Percentiles rank a stretch among this genome's conserved stretches.
phyloP scores from a whole-genome alignment of 2,113 vertebrate species.

The Balaeniceps rex region DNA sequence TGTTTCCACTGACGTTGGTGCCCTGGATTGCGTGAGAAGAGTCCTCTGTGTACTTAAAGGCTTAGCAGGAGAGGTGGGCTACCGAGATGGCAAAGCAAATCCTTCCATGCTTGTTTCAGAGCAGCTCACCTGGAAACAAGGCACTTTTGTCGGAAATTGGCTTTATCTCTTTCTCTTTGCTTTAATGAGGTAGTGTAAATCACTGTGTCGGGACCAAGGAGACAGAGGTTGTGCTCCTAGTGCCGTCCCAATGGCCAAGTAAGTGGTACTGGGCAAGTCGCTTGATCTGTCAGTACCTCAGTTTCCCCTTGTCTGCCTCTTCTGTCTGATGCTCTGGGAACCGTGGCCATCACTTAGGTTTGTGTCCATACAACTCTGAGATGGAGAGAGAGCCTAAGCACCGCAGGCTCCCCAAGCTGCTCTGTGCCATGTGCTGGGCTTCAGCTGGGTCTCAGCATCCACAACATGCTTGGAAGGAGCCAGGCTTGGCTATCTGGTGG shows the following conservation, averaged over 20 bases:
- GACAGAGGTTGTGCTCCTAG: not conserved
- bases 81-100: not conserved
- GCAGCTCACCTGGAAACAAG: not conserved
- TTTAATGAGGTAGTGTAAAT: not conserved
- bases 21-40: not conserved
- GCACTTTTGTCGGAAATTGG: not conserved
- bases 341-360: rapidly evolving
- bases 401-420: not conserved
- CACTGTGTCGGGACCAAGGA: rapidly evolving
- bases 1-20: not conserved
- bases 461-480: not conserved
- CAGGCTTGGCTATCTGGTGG: not conserved
- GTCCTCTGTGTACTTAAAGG: not conserved
- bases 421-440: not conserved
- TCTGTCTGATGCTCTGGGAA: not conserved
- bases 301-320: not conserved
- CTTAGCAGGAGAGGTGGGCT: not conserved
- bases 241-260: not conserved
- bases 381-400: not conserved
- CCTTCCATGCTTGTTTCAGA: not conserved
- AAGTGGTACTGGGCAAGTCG: no score
- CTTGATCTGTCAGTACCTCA: not conserved
- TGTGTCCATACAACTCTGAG: not conserved
- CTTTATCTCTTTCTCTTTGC: not conserved
- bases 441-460: not conserved